Evolutionary conservation across 1,140 invertebrate genomes (phyloP).

Genomic region (Paraescarpia echinospica): DNA sequence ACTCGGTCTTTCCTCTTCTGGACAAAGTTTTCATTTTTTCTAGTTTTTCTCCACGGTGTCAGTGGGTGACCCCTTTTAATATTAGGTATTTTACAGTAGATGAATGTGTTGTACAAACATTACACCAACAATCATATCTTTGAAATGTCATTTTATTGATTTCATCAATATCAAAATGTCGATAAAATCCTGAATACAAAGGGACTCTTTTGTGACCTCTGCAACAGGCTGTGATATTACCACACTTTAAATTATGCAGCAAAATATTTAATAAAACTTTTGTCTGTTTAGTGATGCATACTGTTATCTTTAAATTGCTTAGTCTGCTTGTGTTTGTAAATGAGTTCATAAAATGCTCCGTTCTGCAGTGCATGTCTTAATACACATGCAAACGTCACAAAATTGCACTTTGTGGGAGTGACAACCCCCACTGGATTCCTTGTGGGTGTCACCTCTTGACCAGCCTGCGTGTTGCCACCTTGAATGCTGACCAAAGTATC

Average conservation of each 20-base stretch:
- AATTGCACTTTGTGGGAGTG: background rate
- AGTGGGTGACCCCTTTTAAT: too few species aligned
- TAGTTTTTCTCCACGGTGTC: too few species aligned
- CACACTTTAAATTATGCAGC: background rate
- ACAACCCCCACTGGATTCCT: background rate
- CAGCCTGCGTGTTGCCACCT: constrained; percentile 28
- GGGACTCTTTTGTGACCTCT: background rate
- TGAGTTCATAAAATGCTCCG: background rate
- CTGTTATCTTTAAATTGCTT: background rate
- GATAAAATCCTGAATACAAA: background rate
- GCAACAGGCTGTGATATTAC: background rate
- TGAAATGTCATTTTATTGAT: background rate
- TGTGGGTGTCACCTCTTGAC: constrained; percentile 1
- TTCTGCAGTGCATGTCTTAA: background rate
- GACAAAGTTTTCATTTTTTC: too few species aligned
- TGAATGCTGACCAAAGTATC: constrained; percentile 43
- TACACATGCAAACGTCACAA: background rate
- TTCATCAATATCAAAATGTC: background rate
- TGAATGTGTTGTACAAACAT: background rate
- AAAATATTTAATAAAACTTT: background rate
- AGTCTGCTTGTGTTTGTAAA: background rate
- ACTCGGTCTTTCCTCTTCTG: too few species aligned
- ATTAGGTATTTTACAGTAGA: background rate
- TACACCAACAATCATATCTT: background rate
- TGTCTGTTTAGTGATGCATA: background rate